phyloP scores from a whole-genome alignment of 2,797 vertebrate species.

The Aulostomus chinensis region DNA sequence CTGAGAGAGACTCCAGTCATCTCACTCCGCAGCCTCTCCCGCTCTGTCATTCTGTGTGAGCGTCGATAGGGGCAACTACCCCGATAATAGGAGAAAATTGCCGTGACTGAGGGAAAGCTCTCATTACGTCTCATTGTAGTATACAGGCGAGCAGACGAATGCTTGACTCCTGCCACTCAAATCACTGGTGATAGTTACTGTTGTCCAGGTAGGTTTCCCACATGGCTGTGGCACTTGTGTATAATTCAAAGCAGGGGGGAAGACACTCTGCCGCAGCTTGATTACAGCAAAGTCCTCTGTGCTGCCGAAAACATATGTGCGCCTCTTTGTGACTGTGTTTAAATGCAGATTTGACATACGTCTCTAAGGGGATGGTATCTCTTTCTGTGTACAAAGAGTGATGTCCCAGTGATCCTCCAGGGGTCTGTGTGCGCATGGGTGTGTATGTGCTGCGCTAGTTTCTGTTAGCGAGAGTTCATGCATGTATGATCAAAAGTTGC shows the following conservation, averaged over 20 bases:
- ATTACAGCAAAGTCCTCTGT: conserved; percentile 20
- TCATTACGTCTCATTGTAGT: conserved; percentile 32
- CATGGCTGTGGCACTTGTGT: conserved; percentile 12
- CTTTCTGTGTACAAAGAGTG: conserved; percentile 48
- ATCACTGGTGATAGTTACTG: conserved; percentile 35
- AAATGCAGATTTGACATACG: conserved; percentile 49
- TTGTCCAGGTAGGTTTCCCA: conserved; percentile 55
- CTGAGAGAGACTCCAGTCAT: conserved; percentile 72
- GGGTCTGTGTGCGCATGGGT: conserved; percentile 8
- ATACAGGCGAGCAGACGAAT: not conserved
- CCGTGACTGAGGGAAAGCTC: conserved; percentile 26
- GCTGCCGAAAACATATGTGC: conserved; percentile 37
- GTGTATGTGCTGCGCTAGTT: conserved; percentile 11
- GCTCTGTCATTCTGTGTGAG: conserved; percentile 15
- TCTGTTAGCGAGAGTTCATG: conserved; percentile 28
- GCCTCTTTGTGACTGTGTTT: conserved; percentile 26
- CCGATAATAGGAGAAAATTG: conserved; percentile 28
- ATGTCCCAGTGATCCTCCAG: conserved; percentile 29
- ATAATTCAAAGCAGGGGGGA: conserved; percentile 34
- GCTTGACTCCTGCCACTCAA: conserved; percentile 24
- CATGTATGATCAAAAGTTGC: conserved; percentile 73
- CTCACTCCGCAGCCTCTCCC: conserved; percentile 49
- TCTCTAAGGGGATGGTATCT: conserved; percentile 48
- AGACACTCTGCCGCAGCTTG: conserved; percentile 33
- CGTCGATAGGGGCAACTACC: conserved; percentile 38